Base-by-base conservation (phyloP, 2,113 vertebrate genomes). In the Gadus macrocephalus region DNA sequence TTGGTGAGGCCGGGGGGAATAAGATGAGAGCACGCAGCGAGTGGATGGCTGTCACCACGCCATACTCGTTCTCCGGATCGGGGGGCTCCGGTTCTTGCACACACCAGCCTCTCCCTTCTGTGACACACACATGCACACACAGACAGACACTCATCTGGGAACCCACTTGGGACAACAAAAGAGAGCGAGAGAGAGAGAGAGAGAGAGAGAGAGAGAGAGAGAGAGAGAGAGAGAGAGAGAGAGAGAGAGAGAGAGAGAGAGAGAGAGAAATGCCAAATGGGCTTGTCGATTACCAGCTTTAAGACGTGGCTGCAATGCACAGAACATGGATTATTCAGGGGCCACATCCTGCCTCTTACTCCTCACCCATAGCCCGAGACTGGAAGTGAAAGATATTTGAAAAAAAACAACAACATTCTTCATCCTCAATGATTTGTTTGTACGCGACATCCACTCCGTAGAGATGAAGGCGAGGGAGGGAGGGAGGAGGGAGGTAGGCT, bases 291-390 rank as follows among this genome's bases (percentile, higher is more conserved):
- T 87, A 79, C 74, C 84, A 85, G 65, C 78, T 82, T 85, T 75
- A 80, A 84, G 74, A 66, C 72, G 78, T 83, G 76, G 78, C 83
- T 86, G 79, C 84, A 73, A 19, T 60, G 82, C 72, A 76, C 31
- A 70, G 64, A 64, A 14, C 78, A 83, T 91, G 86, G 85, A 89
- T 91, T 89, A 91, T 92, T 92, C 85, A 91, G 87, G 76, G 77
- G 75, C 85, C 90, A 85, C 78, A 75, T 80, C 67, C 66, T 73
- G 72, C 87, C 86, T 90, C 90, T 89, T 89, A 90, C 80, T 83
- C 81, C 6, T 53, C 53, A 69, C 75, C 83, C 75, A 64, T 80
- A 77, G 74, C 70, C 83, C 68, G 73, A 68, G 74, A 82, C 75
- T 64, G 75, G 62, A 77, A 35, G 31, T 77, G 79, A 69, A 75